Evolutionary conservation across 2,797 vertebrate species (phyloP).

Genomic region (Platalea minor): DNA sequence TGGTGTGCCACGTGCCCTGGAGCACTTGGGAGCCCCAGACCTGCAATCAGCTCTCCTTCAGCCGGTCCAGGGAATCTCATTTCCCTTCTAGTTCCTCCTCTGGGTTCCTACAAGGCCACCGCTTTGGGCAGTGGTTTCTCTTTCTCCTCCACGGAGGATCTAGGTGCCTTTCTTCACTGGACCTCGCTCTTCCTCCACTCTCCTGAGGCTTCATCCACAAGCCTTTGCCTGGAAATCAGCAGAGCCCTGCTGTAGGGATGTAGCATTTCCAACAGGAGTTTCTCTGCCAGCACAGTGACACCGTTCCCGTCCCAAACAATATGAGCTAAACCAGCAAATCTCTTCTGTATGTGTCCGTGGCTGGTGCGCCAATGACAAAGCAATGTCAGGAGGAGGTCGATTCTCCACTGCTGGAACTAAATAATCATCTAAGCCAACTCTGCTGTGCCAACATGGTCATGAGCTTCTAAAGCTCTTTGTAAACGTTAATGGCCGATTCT

Average conservation of each 20-base stretch:
- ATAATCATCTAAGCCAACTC: background rate
- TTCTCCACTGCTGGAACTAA: background rate
- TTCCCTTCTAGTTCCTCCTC: background rate
- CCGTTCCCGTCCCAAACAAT: background rate
- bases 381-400: background rate
- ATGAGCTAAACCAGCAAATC: background rate
- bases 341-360: background rate
- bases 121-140: background rate
- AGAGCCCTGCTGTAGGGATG: background rate
- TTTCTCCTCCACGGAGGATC: background rate
- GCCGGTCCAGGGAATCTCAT: background rate
- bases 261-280: background rate
- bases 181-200: background rate
- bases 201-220: background rate
- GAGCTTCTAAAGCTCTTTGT: background rate
- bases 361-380: background rate
- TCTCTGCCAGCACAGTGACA: background rate
- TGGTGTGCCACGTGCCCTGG: background rate
- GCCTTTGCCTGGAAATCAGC: background rate
- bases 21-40: background rate
- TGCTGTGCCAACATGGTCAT: background rate
- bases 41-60: background rate
- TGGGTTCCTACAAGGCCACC: background rate
- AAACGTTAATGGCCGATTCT: background rate
- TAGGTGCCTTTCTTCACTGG: background rate